Conservation (phyloP, 1,140 invertebrate species). For the Bombus confusus region DNA sequence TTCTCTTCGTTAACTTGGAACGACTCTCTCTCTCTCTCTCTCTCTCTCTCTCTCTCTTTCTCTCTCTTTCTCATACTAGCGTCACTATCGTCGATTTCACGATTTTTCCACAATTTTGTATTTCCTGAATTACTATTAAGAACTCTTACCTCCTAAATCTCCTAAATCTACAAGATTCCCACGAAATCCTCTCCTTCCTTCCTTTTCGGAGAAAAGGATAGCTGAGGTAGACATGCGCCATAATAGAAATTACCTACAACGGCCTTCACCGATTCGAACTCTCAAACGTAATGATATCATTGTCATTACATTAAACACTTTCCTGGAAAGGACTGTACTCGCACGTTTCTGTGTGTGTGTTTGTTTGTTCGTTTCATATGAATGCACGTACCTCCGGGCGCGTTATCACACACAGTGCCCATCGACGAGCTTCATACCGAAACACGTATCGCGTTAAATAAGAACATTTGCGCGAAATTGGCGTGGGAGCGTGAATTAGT, state of each 20-base stretch:
- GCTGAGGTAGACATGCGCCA: neutral
- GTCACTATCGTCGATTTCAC: no score
- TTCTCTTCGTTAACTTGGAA: neutral
- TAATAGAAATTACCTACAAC: neutral
- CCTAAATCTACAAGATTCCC: neutral
- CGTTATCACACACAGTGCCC: slow-evolving; percentile 68
- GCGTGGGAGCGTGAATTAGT: slow-evolving; percentile 59
- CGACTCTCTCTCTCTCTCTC: no score
- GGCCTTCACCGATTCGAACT: neutral
- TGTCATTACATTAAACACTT: neutral
- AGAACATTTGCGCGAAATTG: slow-evolving; percentile 59
- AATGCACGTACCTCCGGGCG: slow-evolving; percentile 10
- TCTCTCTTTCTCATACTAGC: no score
- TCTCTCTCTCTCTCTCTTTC: no score
- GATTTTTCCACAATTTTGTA: neutral
- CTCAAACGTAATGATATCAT: neutral
- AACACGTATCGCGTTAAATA: slow-evolving; percentile 61
- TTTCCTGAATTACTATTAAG: neutral
- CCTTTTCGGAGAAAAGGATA: neutral
- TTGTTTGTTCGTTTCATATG: neutral
- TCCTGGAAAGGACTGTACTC: neutral
- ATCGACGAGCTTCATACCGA: slow-evolving; percentile 44
- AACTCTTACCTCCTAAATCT: neutral
- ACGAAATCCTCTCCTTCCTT: neutral
- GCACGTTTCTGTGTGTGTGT: neutral